Base-by-base conservation (phyloP, 2,888 invertebrate species). In the Drosophila subquinaria region DNA sequence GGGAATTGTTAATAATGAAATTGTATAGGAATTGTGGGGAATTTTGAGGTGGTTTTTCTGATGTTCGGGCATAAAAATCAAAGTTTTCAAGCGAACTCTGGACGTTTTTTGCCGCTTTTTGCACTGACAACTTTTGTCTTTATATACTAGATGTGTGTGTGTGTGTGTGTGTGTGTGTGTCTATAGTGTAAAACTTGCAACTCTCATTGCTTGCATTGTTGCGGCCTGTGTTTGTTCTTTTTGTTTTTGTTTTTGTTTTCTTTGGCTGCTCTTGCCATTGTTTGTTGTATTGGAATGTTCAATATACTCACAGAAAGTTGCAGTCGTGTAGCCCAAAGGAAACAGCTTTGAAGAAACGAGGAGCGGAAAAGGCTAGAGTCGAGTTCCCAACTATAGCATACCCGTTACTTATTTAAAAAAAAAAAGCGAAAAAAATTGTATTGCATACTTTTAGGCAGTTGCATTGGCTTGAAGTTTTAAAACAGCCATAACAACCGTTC, bases 241-340 rank as follows among this genome's bases (percentile, higher is more conserved):
- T 43, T 60, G 68, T 42, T 50, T 60, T 65, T 76, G 71, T 17
- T 17, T 33, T 52, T 20, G 35, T 35, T 50, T 64, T 65, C 66
- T 15, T 51, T 72, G 71, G 71, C 61, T 57, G 71, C 61, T 57
- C 35, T 68, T 45, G 42, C 56, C 71, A 71, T 64, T 73, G 69
- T 75, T 80, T 76, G 65, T 66, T 78, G 73, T 74, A 74, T 73
- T 69, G 83, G 74, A 83, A 83, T 82, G 83, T 82, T 83, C 86
- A 82, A 86, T 85, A 82, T 76, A 76, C 70, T 76, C 47, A 33
- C 45, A 51, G 40, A 17, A 17, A 62, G 48, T 11, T 17, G 23
- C 55, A 63, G 63, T 53, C 60, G 27, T 64, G 69, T 36, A 61
- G 60, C 61, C 8, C 8, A 8, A 2, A 30, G 8, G 30, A 8